A percentile compares a stretch with the other conserved stretches of the same genome.
Conservation (phyloP, 2,113 vertebrate genomes). For the Crypturellus undulatus region DNA sequence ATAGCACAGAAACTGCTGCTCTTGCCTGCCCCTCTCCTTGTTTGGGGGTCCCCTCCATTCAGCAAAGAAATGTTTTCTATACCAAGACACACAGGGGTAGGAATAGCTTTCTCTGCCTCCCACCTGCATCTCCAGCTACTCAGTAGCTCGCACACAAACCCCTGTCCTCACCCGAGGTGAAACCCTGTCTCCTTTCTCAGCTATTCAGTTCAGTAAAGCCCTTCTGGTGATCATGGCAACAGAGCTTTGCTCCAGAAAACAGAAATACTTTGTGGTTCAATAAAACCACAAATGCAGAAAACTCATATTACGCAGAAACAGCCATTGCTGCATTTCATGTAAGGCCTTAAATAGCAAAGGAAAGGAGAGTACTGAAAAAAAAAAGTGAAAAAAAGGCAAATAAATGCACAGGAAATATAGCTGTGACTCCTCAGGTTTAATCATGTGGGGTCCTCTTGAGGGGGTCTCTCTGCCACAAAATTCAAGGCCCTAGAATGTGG, state of each 20-base stretch:
- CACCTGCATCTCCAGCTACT: background rate
- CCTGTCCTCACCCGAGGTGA: background rate
- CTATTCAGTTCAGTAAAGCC: background rate
- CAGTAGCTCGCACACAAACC: background rate
- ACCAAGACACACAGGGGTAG: background rate
- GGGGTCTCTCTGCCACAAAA: background rate
- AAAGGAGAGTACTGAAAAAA: background rate
- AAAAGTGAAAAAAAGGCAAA: too few species aligned
- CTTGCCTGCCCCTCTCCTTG: background rate
- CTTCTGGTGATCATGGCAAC: rapidly evolving
- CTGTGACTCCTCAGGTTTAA: background rate
- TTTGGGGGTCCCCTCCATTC: too few species aligned
- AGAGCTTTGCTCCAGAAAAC: background rate
- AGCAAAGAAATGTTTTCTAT: background rate
- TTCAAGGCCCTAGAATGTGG: background rate
- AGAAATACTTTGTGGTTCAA: background rate
- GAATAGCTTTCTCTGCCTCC: background rate
- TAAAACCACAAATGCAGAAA: background rate
- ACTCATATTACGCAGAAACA: too few species aligned
- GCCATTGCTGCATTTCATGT: background rate
- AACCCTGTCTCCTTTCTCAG: background rate
- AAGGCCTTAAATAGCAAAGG: background rate
- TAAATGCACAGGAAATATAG: background rate
- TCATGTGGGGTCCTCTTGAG: rapidly evolving
- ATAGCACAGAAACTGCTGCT: background rate